phyloP scores from a whole-genome alignment of 2,797 vertebrate genomes.

The Odontamblyopus rebecca region DNA sequence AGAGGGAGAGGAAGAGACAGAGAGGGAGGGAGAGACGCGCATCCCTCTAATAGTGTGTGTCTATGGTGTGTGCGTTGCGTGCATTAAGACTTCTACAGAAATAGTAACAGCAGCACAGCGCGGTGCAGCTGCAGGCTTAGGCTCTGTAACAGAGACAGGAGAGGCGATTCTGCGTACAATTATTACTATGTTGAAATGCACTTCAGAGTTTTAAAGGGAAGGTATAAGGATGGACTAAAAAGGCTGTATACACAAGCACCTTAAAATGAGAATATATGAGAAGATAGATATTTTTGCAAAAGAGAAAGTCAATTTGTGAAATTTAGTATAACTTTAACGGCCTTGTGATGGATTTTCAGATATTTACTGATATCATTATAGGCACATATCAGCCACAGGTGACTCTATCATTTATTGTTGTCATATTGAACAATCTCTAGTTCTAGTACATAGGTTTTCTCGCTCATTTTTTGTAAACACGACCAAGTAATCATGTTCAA shows the following conservation, averaged over 20 bases:
- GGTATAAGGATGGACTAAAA: neutral
- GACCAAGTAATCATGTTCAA: neutral
- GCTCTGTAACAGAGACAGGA: slow-evolving; percentile 11
- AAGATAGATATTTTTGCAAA: too few relatives aligned
- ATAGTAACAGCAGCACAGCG: slow-evolving; percentile 61
- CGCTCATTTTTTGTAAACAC: too few relatives aligned
- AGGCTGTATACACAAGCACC: neutral
- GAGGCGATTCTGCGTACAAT: neutral
- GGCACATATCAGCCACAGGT: too few relatives aligned
- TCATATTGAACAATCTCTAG: too few relatives aligned
- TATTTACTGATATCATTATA: too few relatives aligned
- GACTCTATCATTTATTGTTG: too few relatives aligned
- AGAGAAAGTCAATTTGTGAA: too few relatives aligned
- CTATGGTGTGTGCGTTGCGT: slow-evolving; percentile 42
- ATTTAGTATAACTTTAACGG: neutral
- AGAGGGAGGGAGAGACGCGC: slow-evolving; percentile 28
- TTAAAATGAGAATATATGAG: too few relatives aligned
- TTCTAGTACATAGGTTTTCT: too few relatives aligned
- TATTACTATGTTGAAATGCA: neutral
- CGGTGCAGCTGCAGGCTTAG: slow-evolving; percentile 54
- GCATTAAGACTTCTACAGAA: slow-evolving; percentile 63
- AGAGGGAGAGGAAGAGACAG: slow-evolving; percentile 24
- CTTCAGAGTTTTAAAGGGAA: neutral
- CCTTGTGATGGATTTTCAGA: too few relatives aligned
- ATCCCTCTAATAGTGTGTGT: slow-evolving; percentile 38